These are phyloP conservation scores for Actinopyga echinites DNA, from an alignment of 53 echinoderm and acorn worm species.

Conservation along the genomic window DNA sequence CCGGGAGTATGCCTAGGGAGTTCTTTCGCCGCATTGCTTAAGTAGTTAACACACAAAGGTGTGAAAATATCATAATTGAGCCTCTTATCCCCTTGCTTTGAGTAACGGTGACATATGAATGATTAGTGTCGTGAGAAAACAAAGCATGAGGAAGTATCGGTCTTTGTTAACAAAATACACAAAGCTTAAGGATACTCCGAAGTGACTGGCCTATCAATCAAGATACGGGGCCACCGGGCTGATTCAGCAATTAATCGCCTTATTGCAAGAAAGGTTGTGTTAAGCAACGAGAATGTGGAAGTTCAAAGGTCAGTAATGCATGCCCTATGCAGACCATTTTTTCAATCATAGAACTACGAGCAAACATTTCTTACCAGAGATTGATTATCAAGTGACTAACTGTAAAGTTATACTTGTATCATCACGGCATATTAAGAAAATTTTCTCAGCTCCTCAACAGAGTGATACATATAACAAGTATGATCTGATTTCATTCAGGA, in stretches of 20 bases:
- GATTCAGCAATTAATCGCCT: background rate
- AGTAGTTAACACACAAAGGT: constrained; percentile 24
- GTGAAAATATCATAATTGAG: constrained; percentile 31
- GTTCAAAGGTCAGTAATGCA: no score
- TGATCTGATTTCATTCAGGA: no score
- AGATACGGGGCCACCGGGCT: background rate
- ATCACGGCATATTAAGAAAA: no score
- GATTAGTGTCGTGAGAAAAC: constrained; percentile 1
- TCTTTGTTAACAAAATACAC: constrained; percentile 25
- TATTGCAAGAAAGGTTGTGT: background rate
- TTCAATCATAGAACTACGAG: no score
- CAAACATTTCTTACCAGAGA: no score
- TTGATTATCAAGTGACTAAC: no score
- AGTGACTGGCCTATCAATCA: constrained; percentile 16
- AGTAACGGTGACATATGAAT: constrained; percentile 27
- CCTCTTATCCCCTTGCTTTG: constrained; percentile 1
- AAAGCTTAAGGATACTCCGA: background rate
- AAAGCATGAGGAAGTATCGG: background rate
- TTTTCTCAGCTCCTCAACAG: no score
- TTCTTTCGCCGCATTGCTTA: constrained; percentile 18
- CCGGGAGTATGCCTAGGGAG: background rate
- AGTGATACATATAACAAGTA: no score
- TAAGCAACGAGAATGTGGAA: no score
- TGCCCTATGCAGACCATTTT: no score
- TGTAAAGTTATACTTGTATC: no score